phyloP scores from a whole-genome alignment of 2,888 invertebrate species.

The Ophraella communa region DNA sequence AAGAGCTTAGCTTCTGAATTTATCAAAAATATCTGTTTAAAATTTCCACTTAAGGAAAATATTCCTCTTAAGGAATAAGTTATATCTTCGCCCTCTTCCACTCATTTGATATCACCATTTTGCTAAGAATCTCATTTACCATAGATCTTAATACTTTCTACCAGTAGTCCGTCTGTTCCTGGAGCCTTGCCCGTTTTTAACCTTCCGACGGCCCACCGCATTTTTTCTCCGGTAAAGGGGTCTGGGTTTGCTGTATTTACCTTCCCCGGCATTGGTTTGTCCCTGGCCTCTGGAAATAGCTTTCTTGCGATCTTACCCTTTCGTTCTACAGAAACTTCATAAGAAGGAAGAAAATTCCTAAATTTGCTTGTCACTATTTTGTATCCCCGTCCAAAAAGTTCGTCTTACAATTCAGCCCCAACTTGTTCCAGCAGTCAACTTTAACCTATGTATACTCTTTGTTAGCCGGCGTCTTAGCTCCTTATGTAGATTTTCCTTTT shows the following conservation, averaged over 20 bases:
- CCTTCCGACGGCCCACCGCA: background rate
- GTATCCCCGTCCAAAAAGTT: too few species aligned
- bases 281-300: background rate
- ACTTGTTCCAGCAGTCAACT: too few species aligned
- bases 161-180: background rate
- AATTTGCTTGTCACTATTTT: too few species aligned
- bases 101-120: background rate
- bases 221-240: background rate
- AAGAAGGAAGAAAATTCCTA: too few species aligned
- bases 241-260: background rate
- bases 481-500: too few species aligned
- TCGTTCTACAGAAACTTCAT: too few species aligned
- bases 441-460: too few species aligned
- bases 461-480: too few species aligned
- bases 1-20: slow-evolving; percentile 15
- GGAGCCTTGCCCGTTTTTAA: background rate
- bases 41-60: background rate
- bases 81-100: slow-evolving; percentile 1
- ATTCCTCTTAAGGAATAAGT: background rate
- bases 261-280: background rate
- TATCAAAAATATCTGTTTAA: slow-evolving; percentile 22
- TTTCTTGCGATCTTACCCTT: background rate
- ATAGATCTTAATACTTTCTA: background rate
- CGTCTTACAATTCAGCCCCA: too few species aligned
- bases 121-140: background rate